Percentiles rank a stretch among this genome's conserved stretches.
Conservation (phyloP, 37 sponge, comb jelly and placozoan genomes). For the Spongilla lacustris region DNA sequence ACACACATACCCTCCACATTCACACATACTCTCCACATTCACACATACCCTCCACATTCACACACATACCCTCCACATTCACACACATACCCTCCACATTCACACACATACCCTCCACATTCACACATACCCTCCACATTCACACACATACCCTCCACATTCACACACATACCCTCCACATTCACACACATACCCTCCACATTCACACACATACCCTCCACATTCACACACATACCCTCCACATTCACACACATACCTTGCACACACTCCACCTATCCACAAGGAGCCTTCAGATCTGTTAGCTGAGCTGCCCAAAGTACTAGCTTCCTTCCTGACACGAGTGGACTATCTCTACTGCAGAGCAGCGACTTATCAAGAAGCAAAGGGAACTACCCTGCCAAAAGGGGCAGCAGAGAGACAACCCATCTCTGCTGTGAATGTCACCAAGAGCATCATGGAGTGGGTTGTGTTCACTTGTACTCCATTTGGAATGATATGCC, state of each 20-base stretch:
- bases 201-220: too few relatives aligned
- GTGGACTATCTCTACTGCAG: conserved; percentile 71
- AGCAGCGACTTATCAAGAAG: background rate
- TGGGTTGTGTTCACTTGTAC: background rate
- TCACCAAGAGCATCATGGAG: conserved; percentile 56
- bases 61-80: too few relatives aligned
- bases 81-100: too few relatives aligned
- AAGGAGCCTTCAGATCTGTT: conserved; percentile 2
- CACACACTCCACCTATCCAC: background rate
- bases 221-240: too few relatives aligned
- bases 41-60: too few relatives aligned
- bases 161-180: too few relatives aligned
- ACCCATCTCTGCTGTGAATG: conserved; percentile 58
- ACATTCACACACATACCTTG: background rate
- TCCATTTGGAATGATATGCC: background rate
- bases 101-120: too few relatives aligned
- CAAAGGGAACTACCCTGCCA: conserved; percentile 13
- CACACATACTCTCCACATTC: too few relatives aligned
- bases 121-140: too few relatives aligned
- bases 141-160: too few relatives aligned
- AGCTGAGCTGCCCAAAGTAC: conserved; percentile 25
- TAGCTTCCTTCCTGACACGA: conserved; percentile 24
- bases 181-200: too few relatives aligned
- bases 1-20: too few relatives aligned
- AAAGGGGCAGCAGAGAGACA: background rate